Evolutionary conservation across 92 coral and sea anemone genomes (phyloP).

Genomic region (Siderastrea siderea): DNA sequence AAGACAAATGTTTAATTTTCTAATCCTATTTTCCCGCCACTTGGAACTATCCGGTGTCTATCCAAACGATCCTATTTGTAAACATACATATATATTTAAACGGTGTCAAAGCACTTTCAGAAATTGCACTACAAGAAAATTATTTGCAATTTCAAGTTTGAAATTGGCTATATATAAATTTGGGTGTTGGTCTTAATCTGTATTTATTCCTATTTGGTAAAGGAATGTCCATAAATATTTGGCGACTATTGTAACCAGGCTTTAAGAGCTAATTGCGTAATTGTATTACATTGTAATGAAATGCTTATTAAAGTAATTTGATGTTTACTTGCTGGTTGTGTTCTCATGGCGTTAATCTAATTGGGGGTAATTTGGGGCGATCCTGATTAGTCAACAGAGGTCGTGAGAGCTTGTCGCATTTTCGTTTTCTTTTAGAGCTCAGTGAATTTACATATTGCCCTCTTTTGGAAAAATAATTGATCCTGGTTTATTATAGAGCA

Average conservation of each 20-base stretch:
- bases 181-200: background rate
- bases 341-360: background rate
- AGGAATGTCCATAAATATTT: background rate
- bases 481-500: no score
- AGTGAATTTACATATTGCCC: no score
- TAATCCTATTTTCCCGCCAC: no score
- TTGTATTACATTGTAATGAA: constrained; percentile 17
- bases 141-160: background rate
- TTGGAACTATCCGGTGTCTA: no score
- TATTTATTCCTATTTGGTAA: background rate
- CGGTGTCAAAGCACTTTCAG: background rate
- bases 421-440: no score
- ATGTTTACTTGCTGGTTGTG: background rate
- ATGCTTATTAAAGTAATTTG: constrained; percentile 7
- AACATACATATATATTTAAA: background rate
- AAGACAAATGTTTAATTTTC: no score
- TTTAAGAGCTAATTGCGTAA: background rate
- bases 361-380: background rate
- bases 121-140: background rate
- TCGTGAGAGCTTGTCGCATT: no score
- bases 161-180: background rate
- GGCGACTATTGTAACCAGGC: constrained; percentile 10
- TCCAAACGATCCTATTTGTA: no score
- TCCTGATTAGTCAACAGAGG: background rate
- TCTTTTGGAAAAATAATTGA: no score